Percentiles rank a stretch among this genome's conserved stretches.
phyloP scores from a whole-genome alignment of 92 coral and sea anemone species.

The Epizoanthus ramosus region DNA sequence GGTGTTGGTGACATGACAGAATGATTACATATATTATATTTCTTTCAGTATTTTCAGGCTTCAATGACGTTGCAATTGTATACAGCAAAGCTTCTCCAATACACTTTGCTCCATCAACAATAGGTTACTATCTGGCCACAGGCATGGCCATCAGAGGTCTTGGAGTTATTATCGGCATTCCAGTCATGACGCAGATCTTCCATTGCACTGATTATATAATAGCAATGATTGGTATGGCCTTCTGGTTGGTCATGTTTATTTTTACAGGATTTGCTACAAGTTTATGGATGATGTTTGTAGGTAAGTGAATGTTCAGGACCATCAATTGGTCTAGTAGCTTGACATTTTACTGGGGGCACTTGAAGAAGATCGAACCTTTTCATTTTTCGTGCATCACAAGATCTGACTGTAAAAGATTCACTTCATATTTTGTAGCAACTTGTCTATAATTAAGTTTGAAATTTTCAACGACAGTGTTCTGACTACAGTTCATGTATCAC shows the following conservation, averaged over 20 bases:
- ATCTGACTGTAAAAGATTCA: no score
- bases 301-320: slow-evolving; percentile 49
- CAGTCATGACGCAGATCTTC: slow-evolving; percentile 62
- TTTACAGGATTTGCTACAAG: slow-evolving; percentile 77
- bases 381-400: no score
- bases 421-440: no score
- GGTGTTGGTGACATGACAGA: background rate
- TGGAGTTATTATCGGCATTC: slow-evolving; percentile 83
- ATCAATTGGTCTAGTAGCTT: background rate
- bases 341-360: no score
- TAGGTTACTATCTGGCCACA: slow-evolving; percentile 85
- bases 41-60: slow-evolving; percentile 85
- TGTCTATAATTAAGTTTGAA: no score
- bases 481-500: no score
- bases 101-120: slow-evolving; percentile 67
- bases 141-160: slow-evolving; percentile 65
- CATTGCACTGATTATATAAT: slow-evolving; percentile 77
- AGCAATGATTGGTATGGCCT: slow-evolving; percentile 66
- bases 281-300: slow-evolving; percentile 86
- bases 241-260: slow-evolving; percentile 53
- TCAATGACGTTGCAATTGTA: slow-evolving; percentile 74
- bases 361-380: no score
- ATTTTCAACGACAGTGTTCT: no score
- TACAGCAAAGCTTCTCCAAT: slow-evolving; percentile 78
- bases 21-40: background rate